phyloP scores from a whole-genome alignment of 2,113 vertebrate genomes.

The Polypterus senegalus region DNA sequence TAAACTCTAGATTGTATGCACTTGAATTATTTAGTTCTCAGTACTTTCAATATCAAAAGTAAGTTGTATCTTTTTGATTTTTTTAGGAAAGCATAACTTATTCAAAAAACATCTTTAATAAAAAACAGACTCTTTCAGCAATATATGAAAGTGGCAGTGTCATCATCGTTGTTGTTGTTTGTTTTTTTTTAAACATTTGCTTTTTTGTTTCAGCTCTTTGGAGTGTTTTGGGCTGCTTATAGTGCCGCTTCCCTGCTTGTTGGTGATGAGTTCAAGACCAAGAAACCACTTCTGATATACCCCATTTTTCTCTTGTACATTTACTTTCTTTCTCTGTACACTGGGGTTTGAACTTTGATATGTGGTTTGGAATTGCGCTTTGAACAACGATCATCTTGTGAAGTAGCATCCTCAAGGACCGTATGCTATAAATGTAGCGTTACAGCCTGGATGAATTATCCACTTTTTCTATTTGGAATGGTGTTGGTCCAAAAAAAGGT shows the following conservation, averaged over 20 bases:
- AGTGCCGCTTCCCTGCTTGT: constrained; percentile 94
- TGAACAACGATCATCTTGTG: constrained; percentile 5
- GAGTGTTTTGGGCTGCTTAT: constrained; percentile 97
- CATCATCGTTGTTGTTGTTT: not conserved
- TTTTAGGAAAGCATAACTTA: not conserved
- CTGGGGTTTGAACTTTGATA: constrained; percentile 71
- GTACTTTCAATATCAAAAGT: not conserved
- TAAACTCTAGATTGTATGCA: too few species aligned
- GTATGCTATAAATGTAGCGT: too few species aligned
- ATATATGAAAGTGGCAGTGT: not conserved
- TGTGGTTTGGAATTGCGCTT: constrained; percentile 31
- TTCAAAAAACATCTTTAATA: not conserved
- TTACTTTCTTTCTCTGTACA: constrained; percentile 97
- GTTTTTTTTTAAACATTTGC: constrained; percentile 1
- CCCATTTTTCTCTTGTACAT: constrained; percentile 98
- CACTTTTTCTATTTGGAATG: too few species aligned
- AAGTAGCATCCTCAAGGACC: not conserved
- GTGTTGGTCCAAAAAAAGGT: constrained; percentile 16
- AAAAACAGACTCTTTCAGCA: not conserved
- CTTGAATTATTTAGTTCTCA: too few species aligned
- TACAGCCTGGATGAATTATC: too few species aligned
- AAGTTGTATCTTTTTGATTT: not conserved
- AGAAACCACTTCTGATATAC: constrained; percentile 98
- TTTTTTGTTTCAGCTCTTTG: constrained; percentile 65
- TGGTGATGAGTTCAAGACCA: constrained; percentile 97